Evolutionary conservation across 2,113 vertebrate species (phyloP).

Genomic region (Cyanoramphus novaezelandiae): DNA sequence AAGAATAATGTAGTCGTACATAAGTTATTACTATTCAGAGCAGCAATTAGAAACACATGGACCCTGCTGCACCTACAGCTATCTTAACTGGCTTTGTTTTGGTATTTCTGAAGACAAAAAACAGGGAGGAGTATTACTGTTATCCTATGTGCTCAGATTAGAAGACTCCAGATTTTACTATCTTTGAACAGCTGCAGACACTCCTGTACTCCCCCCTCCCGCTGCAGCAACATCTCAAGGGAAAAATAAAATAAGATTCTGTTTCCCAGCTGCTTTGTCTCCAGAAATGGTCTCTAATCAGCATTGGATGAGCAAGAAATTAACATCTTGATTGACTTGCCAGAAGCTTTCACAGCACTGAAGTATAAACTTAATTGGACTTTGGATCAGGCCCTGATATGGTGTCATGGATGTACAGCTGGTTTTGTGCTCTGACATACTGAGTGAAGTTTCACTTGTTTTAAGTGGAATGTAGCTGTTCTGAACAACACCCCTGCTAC

Average conservation of each 20-base stretch:
- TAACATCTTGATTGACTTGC: not conserved
- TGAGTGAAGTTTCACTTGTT: not conserved
- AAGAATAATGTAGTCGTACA: not conserved
- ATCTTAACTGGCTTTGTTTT: not conserved
- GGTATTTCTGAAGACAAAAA: not conserved
- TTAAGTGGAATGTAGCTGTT: too few relatives aligned
- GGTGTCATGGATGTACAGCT: not conserved
- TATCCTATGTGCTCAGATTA: not conserved
- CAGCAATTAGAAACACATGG: not conserved
- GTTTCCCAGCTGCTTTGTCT: not conserved
- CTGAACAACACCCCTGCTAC: not conserved
- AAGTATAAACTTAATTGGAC: not conserved
- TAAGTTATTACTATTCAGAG: not conserved
- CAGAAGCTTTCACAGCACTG: not conserved
- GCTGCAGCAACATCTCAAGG: not conserved
- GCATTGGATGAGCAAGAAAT: not conserved
- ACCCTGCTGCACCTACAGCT: not conserved
- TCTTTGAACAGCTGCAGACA: not conserved
- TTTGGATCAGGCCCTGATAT: not conserved
- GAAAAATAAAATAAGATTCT: not conserved
- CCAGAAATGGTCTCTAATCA: not conserved
- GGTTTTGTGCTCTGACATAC: not conserved
- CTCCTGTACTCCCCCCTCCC: rapidly evolving
- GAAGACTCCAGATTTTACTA: not conserved
- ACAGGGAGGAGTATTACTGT: not conserved